phyloP scores from a whole-genome alignment of 2,797 vertebrate genomes.

The Novumbra hubbsi region DNA sequence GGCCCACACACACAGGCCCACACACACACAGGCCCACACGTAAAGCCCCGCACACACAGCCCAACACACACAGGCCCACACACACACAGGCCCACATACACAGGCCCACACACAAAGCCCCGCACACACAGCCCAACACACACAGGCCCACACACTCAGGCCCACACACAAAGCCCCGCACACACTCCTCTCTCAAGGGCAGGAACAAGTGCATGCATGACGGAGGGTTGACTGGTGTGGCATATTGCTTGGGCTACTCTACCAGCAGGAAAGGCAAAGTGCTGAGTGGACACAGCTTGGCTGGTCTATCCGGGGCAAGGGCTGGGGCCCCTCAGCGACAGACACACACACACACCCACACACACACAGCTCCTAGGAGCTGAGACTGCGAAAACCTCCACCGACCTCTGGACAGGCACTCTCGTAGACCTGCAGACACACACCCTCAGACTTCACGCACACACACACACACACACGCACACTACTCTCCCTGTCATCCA shows the following conservation, averaged over 20 bases:
- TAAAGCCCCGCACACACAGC: too few relatives aligned
- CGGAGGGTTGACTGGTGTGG: constrained; percentile 47
- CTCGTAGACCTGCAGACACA: not conserved
- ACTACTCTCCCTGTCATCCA: constrained; percentile 44
- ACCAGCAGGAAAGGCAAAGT: constrained; percentile 63
- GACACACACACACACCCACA: constrained; percentile 15
- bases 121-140: too few relatives aligned
- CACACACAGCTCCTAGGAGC: constrained; percentile 51
- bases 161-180: constrained; percentile 7
- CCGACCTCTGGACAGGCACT: constrained; percentile 19
- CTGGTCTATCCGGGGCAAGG: constrained; percentile 60
- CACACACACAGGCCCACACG: too few relatives aligned
- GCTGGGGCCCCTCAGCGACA: constrained; percentile 64
- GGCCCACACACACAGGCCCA: too few relatives aligned
- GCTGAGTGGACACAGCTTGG: constrained; percentile 73
- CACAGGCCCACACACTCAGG: not conserved
- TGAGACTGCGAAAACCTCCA: constrained; percentile 64
- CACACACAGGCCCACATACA: too few relatives aligned
- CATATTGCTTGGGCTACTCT: constrained; percentile 74
- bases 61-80: too few relatives aligned
- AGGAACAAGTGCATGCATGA: constrained; percentile 58
- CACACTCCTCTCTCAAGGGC: constrained; percentile 69
- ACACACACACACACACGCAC: constrained; percentile 20
- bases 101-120: too few relatives aligned
- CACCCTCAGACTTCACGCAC: not conserved